A percentile compares a stretch with the other conserved stretches of the same genome.
Conservation (phyloP, 2,888 invertebrate genomes). For the Epinotia bilunana region DNA sequence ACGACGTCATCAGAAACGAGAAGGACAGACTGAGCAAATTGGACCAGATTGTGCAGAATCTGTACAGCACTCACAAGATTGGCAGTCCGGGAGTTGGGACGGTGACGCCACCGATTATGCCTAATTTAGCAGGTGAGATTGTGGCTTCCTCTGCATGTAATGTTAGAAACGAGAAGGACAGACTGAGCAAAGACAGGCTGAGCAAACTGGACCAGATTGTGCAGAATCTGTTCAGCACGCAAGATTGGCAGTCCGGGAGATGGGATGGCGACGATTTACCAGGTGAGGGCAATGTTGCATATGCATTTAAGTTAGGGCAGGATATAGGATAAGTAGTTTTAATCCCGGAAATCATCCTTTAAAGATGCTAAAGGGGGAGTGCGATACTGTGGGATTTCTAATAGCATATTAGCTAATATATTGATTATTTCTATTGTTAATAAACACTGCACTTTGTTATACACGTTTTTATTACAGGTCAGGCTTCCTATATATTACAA, state of each 20-base stretch:
- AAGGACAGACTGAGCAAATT: constrained; percentile 77
- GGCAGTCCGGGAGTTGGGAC: constrained; percentile 60
- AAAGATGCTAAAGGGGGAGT: no score
- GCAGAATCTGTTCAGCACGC: constrained; percentile 77
- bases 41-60: constrained; percentile 78
- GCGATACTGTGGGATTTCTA: no score
- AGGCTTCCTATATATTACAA: no score
- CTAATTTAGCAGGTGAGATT: constrained; percentile 58
- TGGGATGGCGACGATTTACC: constrained; percentile 55
- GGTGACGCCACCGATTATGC: constrained; percentile 53
- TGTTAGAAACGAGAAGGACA: constrained; percentile 58
- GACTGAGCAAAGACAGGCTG: constrained; percentile 68
- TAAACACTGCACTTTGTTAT: no score
- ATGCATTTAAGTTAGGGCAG: no score
- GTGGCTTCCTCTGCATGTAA: neutral
- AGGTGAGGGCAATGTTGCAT: constrained; percentile 48
- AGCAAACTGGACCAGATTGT: constrained; percentile 52
- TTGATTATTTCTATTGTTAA: no score
- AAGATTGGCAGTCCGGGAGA: constrained; percentile 67
- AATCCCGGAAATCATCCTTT: no score
- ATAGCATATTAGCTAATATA: no score
- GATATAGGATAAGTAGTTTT: no score
- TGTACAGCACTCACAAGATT: constrained; percentile 77
- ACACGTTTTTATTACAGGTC: no score
- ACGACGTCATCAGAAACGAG: constrained; percentile 58